Conservation (phyloP, 2,113 vertebrate species). For the Rattus norvegicus region DNA sequence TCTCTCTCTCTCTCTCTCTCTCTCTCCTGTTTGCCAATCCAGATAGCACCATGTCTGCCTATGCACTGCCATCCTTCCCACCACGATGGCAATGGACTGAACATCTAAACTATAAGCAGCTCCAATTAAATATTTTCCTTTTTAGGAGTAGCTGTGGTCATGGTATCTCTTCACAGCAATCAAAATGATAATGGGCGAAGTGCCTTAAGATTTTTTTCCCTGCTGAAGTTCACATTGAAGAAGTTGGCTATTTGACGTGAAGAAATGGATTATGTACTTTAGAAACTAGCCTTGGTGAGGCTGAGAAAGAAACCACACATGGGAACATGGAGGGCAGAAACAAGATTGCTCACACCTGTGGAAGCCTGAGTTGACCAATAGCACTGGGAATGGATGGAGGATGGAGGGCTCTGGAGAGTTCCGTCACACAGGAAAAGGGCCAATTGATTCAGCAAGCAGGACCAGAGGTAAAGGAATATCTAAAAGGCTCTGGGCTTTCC, state of each 20-base stretch:
- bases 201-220: not conserved
- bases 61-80: not conserved
- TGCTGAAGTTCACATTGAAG: not conserved
- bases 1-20: too few relatives aligned
- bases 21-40: too few relatives aligned
- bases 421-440: not conserved
- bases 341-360: fast-evolving
- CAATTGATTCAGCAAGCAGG: fast-evolving
- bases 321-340: fast-evolving
- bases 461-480: not conserved
- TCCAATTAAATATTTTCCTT: not conserved
- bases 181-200: slow-evolving; percentile 19
- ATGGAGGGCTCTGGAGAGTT: not conserved
- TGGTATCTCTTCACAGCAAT: not conserved
- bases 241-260: not conserved
- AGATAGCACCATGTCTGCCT: not conserved
- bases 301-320: not conserved
- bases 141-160: not conserved
- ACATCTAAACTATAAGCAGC: not conserved
- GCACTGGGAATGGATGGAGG: not conserved
- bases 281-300: not conserved
- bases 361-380: fast-evolving
- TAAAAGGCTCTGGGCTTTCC: not conserved
- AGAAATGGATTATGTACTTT: not conserved
- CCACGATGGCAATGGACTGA: not conserved